Percentiles rank a stretch among this genome's conserved stretches.
Evolutionary conservation across 2,888 invertebrate genomes (phyloP).

Genomic region (Caenorhabditis sulstoni): DNA sequence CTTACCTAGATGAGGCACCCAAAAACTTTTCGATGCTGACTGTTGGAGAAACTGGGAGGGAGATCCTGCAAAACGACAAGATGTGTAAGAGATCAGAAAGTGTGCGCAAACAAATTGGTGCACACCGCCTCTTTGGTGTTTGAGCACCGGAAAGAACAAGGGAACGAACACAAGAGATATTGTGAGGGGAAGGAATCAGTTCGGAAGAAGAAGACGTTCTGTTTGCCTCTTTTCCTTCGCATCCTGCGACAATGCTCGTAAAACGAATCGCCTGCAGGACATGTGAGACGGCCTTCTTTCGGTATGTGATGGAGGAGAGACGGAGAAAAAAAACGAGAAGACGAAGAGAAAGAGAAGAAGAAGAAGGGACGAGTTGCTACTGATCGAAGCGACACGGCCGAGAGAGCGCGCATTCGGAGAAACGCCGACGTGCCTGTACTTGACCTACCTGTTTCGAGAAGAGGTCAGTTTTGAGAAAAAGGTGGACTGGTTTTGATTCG

Average conservation of each 20-base stretch:
- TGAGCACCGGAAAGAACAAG: conserved; percentile 20
- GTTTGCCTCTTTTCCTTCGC: conserved; percentile 16
- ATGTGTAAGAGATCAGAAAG: conserved; percentile 25
- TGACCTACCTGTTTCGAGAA: conserved; percentile 41
- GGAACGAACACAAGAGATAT: too few relatives aligned
- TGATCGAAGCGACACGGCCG: conserved; percentile 15
- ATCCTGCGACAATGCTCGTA: conserved; percentile 46
- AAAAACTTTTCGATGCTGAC: conserved; percentile 23
- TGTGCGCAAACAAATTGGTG: conserved; percentile 33
- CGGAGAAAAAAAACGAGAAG: conserved; percentile 41
- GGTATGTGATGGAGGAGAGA: conserved; percentile 21
- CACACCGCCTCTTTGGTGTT: conserved; percentile 26
- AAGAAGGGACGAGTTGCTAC: conserved; percentile 37
- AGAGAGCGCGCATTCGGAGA: conserved; percentile 10
- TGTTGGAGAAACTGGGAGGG: not conserved
- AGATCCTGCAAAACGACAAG: conserved; percentile 14
- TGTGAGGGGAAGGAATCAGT: not conserved
- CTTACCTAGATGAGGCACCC: conserved; percentile 7
- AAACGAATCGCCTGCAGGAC: conserved; percentile 29
- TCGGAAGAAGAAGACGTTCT: conserved; percentile 27
- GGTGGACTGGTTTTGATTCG: conserved; percentile 11
- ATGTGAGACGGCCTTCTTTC: conserved; percentile 49
- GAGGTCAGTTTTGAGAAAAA: conserved; percentile 34
- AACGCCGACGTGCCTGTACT: conserved; percentile 35
- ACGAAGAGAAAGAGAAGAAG: conserved; percentile 13